Conservation (phyloP, 2,113 vertebrate species). For the Spheniscus mendiculus region DNA sequence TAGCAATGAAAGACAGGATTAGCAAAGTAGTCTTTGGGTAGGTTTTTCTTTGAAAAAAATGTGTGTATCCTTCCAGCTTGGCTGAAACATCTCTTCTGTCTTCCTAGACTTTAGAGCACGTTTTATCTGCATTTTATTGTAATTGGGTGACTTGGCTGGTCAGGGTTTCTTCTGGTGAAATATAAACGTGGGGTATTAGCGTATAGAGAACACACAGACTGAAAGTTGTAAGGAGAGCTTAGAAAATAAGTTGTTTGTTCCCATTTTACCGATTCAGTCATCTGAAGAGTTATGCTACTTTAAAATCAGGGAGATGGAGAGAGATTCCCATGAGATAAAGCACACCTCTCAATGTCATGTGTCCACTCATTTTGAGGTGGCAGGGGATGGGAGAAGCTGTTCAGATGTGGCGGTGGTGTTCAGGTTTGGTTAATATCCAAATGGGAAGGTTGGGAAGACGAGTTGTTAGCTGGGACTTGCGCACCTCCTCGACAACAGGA, state of each 20-base stretch:
- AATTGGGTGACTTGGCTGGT: neutral
- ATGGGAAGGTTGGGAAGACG: neutral
- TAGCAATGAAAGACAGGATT: neutral
- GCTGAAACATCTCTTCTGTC: neutral
- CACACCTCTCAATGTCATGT: accelerated
- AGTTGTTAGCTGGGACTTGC: neutral
- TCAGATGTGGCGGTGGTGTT: neutral
- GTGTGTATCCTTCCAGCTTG: neutral
- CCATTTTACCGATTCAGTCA: neutral
- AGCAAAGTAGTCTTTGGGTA: neutral
- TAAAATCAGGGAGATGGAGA: neutral
- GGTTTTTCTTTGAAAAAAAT: neutral
- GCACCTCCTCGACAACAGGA: accelerated
- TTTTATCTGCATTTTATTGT: neutral
- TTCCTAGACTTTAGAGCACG: neutral
- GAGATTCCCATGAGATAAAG: neutral
- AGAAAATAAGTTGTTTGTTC: neutral
- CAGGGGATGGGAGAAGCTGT: neutral
- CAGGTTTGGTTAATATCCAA: neutral
- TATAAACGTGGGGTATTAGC: accelerated
- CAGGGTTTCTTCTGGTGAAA: neutral
- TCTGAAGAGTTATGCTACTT: neutral
- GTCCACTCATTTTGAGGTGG: neutral
- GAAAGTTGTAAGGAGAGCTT: neutral
- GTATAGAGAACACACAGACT: accelerated